phyloP scores from a whole-genome alignment of 2,797 vertebrate genomes.

The Sternarchorhynchus goeldii region DNA sequence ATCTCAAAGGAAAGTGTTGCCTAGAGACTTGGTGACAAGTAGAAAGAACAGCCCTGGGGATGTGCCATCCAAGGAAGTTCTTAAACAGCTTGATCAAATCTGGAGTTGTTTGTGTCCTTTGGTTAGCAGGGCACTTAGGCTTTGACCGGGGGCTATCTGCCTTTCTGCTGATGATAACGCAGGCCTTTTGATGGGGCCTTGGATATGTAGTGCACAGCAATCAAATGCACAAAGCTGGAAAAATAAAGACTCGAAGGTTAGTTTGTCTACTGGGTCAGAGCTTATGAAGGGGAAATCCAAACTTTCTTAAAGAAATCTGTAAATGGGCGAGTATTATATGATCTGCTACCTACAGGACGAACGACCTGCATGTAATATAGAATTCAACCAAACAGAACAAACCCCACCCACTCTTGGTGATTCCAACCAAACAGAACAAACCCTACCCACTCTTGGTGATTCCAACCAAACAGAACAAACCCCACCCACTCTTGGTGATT shows the following conservation, averaged over 20 bases:
- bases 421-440: too few species aligned
- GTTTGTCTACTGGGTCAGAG: background rate
- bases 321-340: too few species aligned
- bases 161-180: constrained; percentile 15
- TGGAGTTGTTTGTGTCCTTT: background rate
- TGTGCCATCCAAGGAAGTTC: background rate
- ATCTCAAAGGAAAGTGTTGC: constrained; percentile 2
- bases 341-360: too few species aligned
- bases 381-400: too few species aligned
- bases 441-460: too few species aligned
- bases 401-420: too few species aligned
- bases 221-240: background rate
- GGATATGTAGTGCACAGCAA: background rate
- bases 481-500: too few species aligned
- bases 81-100: constrained; percentile 21
- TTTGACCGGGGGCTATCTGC: background rate
- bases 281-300: background rate
- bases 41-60: background rate
- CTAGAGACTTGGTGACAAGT: background rate
- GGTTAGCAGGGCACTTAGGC: background rate
- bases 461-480: too few species aligned
- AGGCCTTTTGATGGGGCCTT: background rate
- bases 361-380: too few species aligned
- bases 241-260: background rate
- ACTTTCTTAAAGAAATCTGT: too few species aligned